Base-by-base conservation (phyloP, 2,888 invertebrate species). In the Epinotia ramella region DNA sequence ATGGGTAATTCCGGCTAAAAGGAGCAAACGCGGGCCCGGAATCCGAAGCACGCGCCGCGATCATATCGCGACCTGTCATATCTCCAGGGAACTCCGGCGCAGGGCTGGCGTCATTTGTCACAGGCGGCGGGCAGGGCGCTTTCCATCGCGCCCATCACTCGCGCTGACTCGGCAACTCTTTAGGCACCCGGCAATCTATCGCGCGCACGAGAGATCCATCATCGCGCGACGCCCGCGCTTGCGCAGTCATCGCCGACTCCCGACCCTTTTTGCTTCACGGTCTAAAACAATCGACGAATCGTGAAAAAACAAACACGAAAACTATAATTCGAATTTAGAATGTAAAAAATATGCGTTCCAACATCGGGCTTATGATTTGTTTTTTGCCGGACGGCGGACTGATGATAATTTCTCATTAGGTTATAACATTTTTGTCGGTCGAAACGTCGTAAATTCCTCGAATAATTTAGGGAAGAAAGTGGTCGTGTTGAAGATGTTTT, bases 401-500 rank as follows among this genome's bases (percentile, higher is more conserved):
- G 91, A 93, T 94, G 93, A 93, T 94, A 93, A 94, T 94, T 94
- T 93, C 94, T 94, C 93, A 94, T 94, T 94, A 93, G 92, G 90
- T 91, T 93, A 92, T 92, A 93, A 91, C 91, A 91, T 93, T 93
- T 92, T 91, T 91, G 92, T 93, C 88, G 88, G 91, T 89, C 83
- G 92, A 90, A 91, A 89, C 91, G 88, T 92, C 92, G 91, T 94
- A 92, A 94, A 94, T 94, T 93, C 93, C 88, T 89, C 91, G 92
- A 93, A 94, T 94, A 92, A 93, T 94, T 94, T 94, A 88, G 89
- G 92, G 90, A 92, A 93, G 93, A 93, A 93, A 93, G 93, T 93
- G 91, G 93, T 90, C 88, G 89, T 90, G 91, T 89, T 88, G 88
- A 85, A 86, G 90, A 90, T 89, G 93, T 93, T 94, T 94, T 93